A percentile compares a stretch with the other conserved stretches of the same genome.
Conservation (phyloP, 1,140 invertebrate species). For the Melitaea cinxia region DNA sequence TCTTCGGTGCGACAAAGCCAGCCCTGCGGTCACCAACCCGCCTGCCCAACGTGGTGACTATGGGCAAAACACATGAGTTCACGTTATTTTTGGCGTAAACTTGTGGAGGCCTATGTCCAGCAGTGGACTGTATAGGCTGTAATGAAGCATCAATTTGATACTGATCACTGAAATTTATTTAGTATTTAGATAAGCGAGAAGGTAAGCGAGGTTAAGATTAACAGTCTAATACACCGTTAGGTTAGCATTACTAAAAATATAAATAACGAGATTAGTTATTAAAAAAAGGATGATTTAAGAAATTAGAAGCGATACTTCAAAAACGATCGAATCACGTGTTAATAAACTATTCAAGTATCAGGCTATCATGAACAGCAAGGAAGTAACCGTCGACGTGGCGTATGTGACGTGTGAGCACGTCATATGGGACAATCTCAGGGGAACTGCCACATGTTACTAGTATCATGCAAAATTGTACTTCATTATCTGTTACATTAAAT, state of each 20-base stretch:
- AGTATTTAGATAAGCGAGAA: no score
- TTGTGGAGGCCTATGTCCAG: no score
- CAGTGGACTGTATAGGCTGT: no score
- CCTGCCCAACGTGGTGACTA: no score
- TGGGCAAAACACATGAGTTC: no score
- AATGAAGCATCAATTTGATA: no score
- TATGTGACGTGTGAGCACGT: not conserved
- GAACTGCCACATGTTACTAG: conserved; percentile 40
- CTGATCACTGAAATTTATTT: no score
- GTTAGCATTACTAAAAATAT: not conserved
- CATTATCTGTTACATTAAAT: not conserved
- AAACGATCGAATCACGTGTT: not conserved
- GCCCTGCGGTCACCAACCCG: no score
- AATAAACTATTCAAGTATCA: conserved; percentile 8
- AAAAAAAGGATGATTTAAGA: not conserved
- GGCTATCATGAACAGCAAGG: not conserved
- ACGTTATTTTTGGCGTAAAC: no score
- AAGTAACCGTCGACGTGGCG: conserved; percentile 17
- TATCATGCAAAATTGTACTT: not conserved
- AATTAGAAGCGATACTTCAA: not conserved
- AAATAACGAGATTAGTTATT: no score
- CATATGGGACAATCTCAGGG: conserved; percentile 36
- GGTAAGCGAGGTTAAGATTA: no score
- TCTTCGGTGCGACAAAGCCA: no score
- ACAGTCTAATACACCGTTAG: not conserved